phyloP scores from a whole-genome alignment of 2,113 vertebrate genomes.

The Hydrolagus affinis region DNA sequence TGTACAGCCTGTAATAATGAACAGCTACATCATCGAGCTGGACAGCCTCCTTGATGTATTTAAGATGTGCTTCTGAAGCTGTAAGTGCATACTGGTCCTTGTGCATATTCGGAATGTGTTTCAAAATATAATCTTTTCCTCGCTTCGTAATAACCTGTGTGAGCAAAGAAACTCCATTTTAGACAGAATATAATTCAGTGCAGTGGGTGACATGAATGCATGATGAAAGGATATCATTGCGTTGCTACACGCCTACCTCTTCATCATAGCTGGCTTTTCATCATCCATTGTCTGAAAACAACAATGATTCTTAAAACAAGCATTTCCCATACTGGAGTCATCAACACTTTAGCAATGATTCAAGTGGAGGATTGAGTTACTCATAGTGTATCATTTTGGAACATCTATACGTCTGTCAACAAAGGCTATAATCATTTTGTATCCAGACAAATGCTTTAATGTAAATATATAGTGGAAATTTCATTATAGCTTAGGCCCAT shows the following conservation, averaged over 20 bases:
- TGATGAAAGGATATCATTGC: too few relatives aligned
- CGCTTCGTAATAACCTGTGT: slow-evolving; percentile 87
- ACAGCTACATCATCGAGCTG: slow-evolving; percentile 89
- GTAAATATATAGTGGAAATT: too few relatives aligned
- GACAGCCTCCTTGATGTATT: slow-evolving; percentile 91
- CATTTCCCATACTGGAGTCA: background rate
- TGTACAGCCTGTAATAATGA: slow-evolving; percentile 91
- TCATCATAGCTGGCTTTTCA: slow-evolving; percentile 23
- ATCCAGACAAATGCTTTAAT: too few relatives aligned
- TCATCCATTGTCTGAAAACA: background rate
- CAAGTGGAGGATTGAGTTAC: too few relatives aligned
- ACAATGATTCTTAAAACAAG: background rate
- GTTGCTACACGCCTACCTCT: background rate
- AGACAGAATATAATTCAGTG: background rate
- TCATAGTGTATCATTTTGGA: too few relatives aligned
- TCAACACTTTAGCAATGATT: background rate
- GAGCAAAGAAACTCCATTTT: background rate
- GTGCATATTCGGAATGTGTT: slow-evolving; percentile 96
- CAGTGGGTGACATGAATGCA: background rate
- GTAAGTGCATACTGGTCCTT: slow-evolving; percentile 95
- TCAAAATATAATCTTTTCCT: slow-evolving; percentile 90
- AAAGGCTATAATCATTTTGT: too few relatives aligned
- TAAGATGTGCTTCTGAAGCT: slow-evolving; percentile 85
- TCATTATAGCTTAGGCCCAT: too few relatives aligned
- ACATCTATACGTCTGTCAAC: too few relatives aligned